Percentiles rank a stretch among this genome's conserved stretches.
These are phyloP conservation scores for Theocolax elegans DNA, from an alignment of 1,140 invertebrate species.

Conservation along the genomic window DNA sequence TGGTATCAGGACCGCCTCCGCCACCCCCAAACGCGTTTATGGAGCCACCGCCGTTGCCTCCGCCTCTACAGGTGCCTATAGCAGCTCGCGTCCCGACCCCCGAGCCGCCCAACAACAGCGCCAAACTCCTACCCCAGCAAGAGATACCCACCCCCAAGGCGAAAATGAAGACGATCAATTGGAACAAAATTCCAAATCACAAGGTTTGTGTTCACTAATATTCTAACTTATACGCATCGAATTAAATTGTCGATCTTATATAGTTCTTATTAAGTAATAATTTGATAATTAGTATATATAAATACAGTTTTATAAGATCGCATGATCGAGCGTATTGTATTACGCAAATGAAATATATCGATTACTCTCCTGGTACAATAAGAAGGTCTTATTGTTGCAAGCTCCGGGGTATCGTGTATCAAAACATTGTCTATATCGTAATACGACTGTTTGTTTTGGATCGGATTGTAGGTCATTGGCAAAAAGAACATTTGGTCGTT, in stretches of 20 bases:
- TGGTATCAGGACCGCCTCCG: constrained; percentile 50
- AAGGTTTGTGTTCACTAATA: constrained; percentile 69
- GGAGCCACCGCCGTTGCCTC: constrained; percentile 57
- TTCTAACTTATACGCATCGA: neutral
- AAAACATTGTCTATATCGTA: no score
- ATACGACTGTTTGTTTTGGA: no score
- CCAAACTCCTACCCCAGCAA: constrained; percentile 80
- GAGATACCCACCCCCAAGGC: constrained; percentile 87
- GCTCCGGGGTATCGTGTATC: no score
- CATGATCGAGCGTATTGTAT: no score
- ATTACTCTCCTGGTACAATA: no score
- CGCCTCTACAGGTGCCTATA: constrained; percentile 60
- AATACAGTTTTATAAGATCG: no score
- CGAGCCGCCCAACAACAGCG: constrained; percentile 58
- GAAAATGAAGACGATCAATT: constrained; percentile 96
- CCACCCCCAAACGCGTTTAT: constrained; percentile 52
- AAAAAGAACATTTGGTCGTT: constrained; percentile 94
- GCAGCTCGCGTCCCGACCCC: constrained; percentile 59
- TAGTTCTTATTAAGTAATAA: no score
- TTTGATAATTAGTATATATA: no score
- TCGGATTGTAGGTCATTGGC: constrained; percentile 74
- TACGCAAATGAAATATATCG: no score
- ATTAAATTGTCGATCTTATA: no score
- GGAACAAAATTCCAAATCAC: constrained; percentile 91
- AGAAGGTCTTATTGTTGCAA: no score